phyloP scores from a whole-genome alignment of 1,140 invertebrate genomes.

The Panulirus ornatus region DNA sequence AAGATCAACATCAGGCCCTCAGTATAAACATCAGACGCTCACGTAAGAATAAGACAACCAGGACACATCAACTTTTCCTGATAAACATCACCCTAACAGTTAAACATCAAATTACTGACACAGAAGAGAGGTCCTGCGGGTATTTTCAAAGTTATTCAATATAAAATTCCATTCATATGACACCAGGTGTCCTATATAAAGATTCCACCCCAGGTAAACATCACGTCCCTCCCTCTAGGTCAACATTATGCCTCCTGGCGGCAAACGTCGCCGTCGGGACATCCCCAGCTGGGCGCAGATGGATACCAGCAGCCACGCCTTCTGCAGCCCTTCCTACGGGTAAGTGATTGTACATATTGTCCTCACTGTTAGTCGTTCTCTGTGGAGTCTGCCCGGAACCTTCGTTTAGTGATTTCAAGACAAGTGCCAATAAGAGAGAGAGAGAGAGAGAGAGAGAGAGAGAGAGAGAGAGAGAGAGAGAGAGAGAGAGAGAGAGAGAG shows the following conservation, averaged over 20 bases:
- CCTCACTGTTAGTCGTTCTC: not conserved
- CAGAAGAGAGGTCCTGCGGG: too few species aligned
- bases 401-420: not conserved
- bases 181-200: too few species aligned
- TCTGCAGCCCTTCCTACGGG: constrained; percentile 13
- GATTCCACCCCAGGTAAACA: too few species aligned
- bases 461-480: constrained; percentile 29
- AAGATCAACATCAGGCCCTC: too few species aligned
- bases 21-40: too few species aligned
- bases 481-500: too few species aligned
- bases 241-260: constrained; percentile 49
- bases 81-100: too few species aligned
- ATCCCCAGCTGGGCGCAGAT: not conserved
- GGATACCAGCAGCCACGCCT: not conserved
- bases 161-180: too few species aligned
- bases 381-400: not conserved
- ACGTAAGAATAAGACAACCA: too few species aligned
- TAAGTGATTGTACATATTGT: not conserved
- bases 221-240: constrained; percentile 9
- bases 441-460: constrained; percentile 29
- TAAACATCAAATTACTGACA: too few species aligned
- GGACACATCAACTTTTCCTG: too few species aligned
- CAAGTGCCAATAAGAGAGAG: not conserved
- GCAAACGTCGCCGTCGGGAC: not conserved
- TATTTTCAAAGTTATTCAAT: too few species aligned